Percentiles rank a stretch among this genome's conserved stretches.
Evolutionary conservation across 2,113 vertebrate species (phyloP).

Genomic region (Apodemus sylvaticus): DNA sequence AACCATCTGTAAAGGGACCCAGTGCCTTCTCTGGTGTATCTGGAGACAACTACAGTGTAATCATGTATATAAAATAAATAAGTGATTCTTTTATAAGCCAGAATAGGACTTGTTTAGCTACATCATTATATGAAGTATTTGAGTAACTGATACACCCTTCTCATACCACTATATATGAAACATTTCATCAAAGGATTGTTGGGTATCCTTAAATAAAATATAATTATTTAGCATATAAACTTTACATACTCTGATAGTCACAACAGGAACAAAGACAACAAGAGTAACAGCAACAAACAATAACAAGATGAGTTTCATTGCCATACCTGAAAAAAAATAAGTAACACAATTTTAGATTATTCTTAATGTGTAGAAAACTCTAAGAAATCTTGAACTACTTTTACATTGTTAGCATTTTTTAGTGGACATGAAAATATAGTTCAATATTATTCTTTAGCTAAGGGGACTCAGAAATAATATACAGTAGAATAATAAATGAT

Average conservation of each 20-base stretch:
- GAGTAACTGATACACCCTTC: neutral
- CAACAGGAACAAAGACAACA: neutral
- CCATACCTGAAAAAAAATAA: constrained; percentile 58
- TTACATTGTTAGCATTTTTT: neutral
- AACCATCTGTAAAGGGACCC: neutral
- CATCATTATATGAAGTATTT: neutral
- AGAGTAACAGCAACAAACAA: neutral
- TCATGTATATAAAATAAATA: neutral
- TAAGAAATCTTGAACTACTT: neutral
- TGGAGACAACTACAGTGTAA: too few relatives aligned
- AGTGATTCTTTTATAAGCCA: neutral
- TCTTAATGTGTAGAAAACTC: neutral
- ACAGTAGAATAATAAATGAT: neutral
- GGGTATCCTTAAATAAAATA: neutral
- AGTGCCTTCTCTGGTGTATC: neutral
- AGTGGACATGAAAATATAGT: neutral
- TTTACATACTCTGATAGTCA: constrained; percentile 2
- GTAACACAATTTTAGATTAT: neutral
- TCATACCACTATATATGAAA: neutral
- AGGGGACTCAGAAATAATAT: neutral
- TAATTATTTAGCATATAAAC: neutral
- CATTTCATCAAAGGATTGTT: neutral
- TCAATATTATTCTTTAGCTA: neutral
- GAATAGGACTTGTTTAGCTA: neutral
- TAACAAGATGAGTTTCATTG: constrained; percentile 28